Evolutionary conservation across 2,888 invertebrate genomes (phyloP), one percentile per base, ranked within the genome.

Genomic region (Nineta flava): DNA sequence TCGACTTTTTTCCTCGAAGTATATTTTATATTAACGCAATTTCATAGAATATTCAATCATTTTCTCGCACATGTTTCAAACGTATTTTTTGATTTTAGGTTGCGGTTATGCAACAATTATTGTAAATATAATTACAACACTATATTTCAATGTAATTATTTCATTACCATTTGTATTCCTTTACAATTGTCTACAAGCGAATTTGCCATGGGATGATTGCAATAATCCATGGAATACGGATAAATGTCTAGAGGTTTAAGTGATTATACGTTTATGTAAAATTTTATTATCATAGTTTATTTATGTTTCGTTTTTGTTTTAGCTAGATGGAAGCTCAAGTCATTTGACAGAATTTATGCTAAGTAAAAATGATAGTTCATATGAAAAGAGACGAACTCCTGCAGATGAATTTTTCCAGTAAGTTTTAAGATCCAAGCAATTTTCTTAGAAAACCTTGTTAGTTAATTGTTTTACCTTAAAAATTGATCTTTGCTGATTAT

Each of bases 331-430:
- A 5, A 26, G 26, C 7, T 26, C 26, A 6, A 7, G 26, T 26
- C 26, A 26, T 26, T 26, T 26, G 7, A 26, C 26, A 26, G 26
- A 26, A 26, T 26, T 26, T 26, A 6, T 26, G 26, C 7, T 26
- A 7, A 26, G 26, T 7, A 26, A 26, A 26, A 26, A 26, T 26
- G 26, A 26, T 26, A 5, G 5, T 26, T 26, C 26, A 7, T 26
- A 26, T 26, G 26, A 26, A 6, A 26, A 26, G 7, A 26, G 26
- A 26, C 26, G 26, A 55, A 84, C 86, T 1, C 82, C 87, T 1
- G 81, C 87, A 9, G 86, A 87, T 61, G 87, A 87, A 65, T 88
- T 86, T 65, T 88, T 85, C 62, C 82, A 85, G 87, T 87, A 71
- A 77, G 75, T 68, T 46, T n/a, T n/a, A n/a, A n/a, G n/a, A n/a